These are phyloP conservation scores for Drosophila atroscutellata DNA, from an alignment of 2,888 invertebrate species.

Conservation along the genomic window DNA sequence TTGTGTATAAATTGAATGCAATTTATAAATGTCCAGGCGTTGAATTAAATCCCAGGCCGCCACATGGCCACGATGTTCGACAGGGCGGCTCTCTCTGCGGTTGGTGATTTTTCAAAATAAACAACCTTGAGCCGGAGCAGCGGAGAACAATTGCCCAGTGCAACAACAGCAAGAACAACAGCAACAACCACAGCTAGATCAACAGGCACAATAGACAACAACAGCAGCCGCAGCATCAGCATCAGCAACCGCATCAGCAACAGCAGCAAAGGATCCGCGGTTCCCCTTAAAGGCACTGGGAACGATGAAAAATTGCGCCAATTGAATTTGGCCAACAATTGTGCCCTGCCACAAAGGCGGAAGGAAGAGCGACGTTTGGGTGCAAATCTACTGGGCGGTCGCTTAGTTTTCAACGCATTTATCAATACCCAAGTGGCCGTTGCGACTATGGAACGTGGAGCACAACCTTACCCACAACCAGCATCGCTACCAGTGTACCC, in stretches of 20 bases:
- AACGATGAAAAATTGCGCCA: conserved; percentile 82
- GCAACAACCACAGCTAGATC: conserved; percentile 31
- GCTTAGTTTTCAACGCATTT: conserved; percentile 82
- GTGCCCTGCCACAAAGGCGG: conserved; percentile 52
- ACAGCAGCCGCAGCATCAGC: conserved; percentile 40
- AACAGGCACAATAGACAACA: conserved; percentile 69
- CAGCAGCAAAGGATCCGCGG: conserved; percentile 66
- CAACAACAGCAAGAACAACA: conserved; percentile 45
- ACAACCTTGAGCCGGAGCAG: conserved; percentile 74
- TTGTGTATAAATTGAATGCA: conserved; percentile 84
- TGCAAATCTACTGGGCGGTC: conserved; percentile 80
- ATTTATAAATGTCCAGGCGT: conserved; percentile 84
- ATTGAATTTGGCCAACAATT: conserved; percentile 82
- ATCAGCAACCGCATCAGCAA: conserved; percentile 34
- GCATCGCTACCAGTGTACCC: conserved; percentile 15
- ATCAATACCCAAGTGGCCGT: conserved; percentile 78
- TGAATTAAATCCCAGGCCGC: conserved; percentile 79
- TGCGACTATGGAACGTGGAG: conserved; percentile 33
- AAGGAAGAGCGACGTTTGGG: conserved; percentile 50
- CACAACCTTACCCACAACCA: conserved; percentile 22
- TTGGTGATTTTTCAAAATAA: conserved; percentile 81
- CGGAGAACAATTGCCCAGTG: conserved; percentile 72
- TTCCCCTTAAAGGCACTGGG: conserved; percentile 63
- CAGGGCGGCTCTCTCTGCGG: conserved; percentile 34
- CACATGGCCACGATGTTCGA: conserved; percentile 65